A percentile compares a stretch with the other conserved stretches of the same genome.
These are phyloP conservation scores for Empis stercorea DNA, from an alignment of 2,888 invertebrate species.

Conservation along the genomic window DNA sequence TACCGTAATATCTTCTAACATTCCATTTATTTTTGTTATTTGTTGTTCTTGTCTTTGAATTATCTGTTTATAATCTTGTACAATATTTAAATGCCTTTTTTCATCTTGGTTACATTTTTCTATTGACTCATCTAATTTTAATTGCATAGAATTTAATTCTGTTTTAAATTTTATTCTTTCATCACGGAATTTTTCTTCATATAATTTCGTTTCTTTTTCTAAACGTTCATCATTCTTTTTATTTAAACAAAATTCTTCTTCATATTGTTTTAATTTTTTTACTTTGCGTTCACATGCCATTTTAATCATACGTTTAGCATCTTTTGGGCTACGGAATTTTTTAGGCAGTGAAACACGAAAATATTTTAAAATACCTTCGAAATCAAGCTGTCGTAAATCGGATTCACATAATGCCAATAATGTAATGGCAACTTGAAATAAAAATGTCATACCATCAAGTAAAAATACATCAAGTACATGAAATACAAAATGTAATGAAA, in stretches of 20 bases:
- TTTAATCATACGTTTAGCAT: slow-evolving; percentile 78
- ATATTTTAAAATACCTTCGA: slow-evolving; percentile 95
- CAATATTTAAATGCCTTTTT: slow-evolving; percentile 63
- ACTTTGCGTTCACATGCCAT: slow-evolving; percentile 84
- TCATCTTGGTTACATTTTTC: slow-evolving; percentile 60
- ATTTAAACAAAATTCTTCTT: slow-evolving; percentile 70
- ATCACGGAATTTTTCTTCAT: slow-evolving; percentile 49
- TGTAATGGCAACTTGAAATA: slow-evolving; percentile 94
- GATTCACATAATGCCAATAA: slow-evolving; percentile 82
- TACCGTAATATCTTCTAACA: slow-evolving; percentile 48
- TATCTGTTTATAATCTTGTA: slow-evolving; percentile 84
- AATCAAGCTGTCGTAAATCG: slow-evolving; percentile 84
- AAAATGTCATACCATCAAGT: slow-evolving; percentile 82
- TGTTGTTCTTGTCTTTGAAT: slow-evolving; percentile 78
- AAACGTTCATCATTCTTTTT: slow-evolving; percentile 55
- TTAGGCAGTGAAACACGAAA: slow-evolving; percentile 95
- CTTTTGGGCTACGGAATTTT: slow-evolving; percentile 83
- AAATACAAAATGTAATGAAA: slow-evolving; percentile 92
- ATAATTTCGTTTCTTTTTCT: slow-evolving; percentile 51
- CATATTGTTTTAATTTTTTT: slow-evolving; percentile 88
- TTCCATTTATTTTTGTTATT: slow-evolving; percentile 50
- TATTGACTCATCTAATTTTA: slow-evolving; percentile 63
- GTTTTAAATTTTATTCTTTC: slow-evolving; percentile 38
- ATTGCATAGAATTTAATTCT: slow-evolving; percentile 48
- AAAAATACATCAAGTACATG: slow-evolving; percentile 95